Percentiles rank a stretch among this genome's conserved stretches.
Conservation (phyloP, 2,888 invertebrate genomes). For the Xanthia togata region DNA sequence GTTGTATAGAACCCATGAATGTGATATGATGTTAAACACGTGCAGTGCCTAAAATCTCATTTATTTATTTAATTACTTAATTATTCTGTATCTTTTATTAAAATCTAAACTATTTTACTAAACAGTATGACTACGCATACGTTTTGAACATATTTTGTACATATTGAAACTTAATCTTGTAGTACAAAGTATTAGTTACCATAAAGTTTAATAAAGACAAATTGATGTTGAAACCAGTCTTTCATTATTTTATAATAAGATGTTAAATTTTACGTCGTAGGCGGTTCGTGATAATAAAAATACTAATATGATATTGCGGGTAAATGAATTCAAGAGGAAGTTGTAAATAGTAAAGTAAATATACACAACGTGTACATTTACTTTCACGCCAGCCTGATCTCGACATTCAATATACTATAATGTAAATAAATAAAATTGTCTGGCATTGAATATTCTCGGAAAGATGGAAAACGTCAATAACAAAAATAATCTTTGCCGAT, state of each 20-base stretch:
- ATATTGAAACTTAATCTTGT: constrained; percentile 87
- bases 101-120: constrained; percentile 76
- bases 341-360: constrained; percentile 64
- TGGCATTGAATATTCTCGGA: constrained; percentile 53
- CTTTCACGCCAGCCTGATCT: constrained; percentile 49
- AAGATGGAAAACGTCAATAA: constrained; percentile 46
- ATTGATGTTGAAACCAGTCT: constrained; percentile 82
- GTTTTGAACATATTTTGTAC: constrained; percentile 84
- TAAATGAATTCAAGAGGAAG: constrained; percentile 57
- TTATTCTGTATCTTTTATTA: constrained; percentile 76
- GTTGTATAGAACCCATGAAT: constrained; percentile 84
- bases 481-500: constrained; percentile 56
- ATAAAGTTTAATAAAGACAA: constrained; percentile 89
- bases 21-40: constrained; percentile 88
- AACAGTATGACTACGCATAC: constrained; percentile 72
- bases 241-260: constrained; percentile 55
- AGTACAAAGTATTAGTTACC: constrained; percentile 88
- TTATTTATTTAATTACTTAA: constrained; percentile 79
- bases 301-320: constrained; percentile 33
- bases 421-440: constrained; percentile 63
- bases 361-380: constrained; percentile 53
- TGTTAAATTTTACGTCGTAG: constrained; percentile 23
- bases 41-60: constrained; percentile 89
- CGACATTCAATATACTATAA: constrained; percentile 58
- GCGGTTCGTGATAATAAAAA: constrained; percentile 29